phyloP scores from a whole-genome alignment of 2,113 vertebrate genomes.

The Dromas ardeola region DNA sequence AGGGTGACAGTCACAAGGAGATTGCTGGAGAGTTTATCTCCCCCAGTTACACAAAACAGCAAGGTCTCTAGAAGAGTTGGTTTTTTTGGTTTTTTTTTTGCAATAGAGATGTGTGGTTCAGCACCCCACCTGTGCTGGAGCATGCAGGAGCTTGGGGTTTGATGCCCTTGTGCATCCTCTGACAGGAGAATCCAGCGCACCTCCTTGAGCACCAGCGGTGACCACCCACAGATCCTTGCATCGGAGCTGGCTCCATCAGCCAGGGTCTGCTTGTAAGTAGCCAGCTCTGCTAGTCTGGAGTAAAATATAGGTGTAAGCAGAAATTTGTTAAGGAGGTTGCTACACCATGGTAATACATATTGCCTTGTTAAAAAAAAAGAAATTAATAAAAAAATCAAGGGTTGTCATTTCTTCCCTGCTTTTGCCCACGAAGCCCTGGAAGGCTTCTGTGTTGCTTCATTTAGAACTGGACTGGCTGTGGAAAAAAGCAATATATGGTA shows the following conservation, averaged over 20 bases:
- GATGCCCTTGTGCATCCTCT: neutral
- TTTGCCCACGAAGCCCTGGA: neutral
- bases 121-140: neutral
- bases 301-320: neutral
- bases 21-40: neutral
- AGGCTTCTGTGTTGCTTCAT: neutral
- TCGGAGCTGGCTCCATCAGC: neutral
- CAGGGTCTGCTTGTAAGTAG: neutral
- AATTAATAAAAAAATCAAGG: neutral
- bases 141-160: rapidly evolving
- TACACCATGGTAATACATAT: neutral
- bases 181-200: neutral
- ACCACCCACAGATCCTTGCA: rapidly evolving
- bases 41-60: rapidly evolving
- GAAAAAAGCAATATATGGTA: neutral
- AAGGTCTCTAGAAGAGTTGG: neutral
- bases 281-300: neutral
- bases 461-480: neutral
- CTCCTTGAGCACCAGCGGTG: rapidly evolving
- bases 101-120: rapidly evolving
- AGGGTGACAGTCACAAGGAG: neutral
- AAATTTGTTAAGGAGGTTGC: neutral
- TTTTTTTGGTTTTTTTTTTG: neutral
- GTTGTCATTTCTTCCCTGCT: neutral
- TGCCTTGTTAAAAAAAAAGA: neutral